Base-by-base conservation (phyloP, 2,888 invertebrate species). In the Leucoma salicis region DNA sequence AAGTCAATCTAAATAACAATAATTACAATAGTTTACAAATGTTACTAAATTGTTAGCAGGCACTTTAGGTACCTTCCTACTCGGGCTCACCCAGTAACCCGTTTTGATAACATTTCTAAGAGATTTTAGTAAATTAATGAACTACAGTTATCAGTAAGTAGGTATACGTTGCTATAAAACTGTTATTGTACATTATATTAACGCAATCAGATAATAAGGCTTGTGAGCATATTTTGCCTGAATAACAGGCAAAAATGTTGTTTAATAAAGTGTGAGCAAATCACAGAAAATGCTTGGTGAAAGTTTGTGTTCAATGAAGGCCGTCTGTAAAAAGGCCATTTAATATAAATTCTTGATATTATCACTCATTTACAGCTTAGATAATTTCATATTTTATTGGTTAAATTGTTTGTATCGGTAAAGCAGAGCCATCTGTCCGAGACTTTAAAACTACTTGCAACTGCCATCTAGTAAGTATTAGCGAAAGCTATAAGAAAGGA, bases 301-400 rank as follows among this genome's bases (percentile, higher is more conserved):
- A 86, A 88, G 84, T 80, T 61, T 70, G 49, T 64, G 57, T 62
- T 56, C 34, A 48, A 52, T 46, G 77, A 82, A 86, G 85, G 85
- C 69, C 73, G 61, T 21, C 34, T 37, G 53, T 58, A 65, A 65
- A 13, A 72, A 71, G 73, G 74, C 67, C 68, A 65, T 56, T 53
- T 51, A 53, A 62, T 47, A 57, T 50, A 47, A 55, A 53, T 48
- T 44, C 29, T 35, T 44, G 38, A 33, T 40, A 49, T 63, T 55
- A 62, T 53, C 62, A 63, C 57, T 53, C 52, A 57, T 65, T 54
- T 55, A 59, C 31, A 25, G 42, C 46, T 49, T 53, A 53, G 57
- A 46, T 53, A 53, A 42, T 31, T 33, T 45, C 39, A 21, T 13
- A 39, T 42, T 25, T 10, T 5, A 29, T 29, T 21, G 4, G n/a